These are phyloP conservation scores for Vulpes lagopus DNA, from an alignment of 2,113 vertebrate species.

Conservation along the genomic window DNA sequence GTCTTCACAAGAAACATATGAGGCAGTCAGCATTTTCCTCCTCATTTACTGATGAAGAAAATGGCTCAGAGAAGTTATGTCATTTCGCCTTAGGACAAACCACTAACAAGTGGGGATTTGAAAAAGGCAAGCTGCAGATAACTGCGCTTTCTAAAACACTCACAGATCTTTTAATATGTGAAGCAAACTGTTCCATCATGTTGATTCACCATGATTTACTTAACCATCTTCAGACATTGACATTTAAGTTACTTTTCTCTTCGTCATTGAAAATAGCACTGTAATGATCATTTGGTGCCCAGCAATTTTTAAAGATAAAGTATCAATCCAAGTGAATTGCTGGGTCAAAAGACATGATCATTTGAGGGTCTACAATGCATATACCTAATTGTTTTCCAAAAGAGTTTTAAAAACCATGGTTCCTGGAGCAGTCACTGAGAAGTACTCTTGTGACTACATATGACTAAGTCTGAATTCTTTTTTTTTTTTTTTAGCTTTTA, in stretches of 20 bases:
- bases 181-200: background rate
- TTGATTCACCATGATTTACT: background rate
- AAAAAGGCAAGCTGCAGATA: background rate
- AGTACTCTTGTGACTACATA: background rate
- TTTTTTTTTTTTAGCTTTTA: background rate
- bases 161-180: background rate
- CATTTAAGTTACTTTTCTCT: background rate
- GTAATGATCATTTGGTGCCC: background rate
- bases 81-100: background rate
- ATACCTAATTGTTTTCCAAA: background rate
- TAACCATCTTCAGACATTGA: background rate
- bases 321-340: background rate
- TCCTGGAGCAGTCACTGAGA: background rate
- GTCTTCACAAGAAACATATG: background rate
- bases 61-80: background rate
- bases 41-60: background rate
- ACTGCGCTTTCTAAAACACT: background rate
- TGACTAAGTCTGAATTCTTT: background rate
- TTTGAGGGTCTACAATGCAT: background rate
- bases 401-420: background rate
- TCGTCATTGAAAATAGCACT: conserved; percentile 13
- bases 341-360: background rate
- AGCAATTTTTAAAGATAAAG: background rate
- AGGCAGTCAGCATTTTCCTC: background rate
- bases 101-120: background rate